Evolutionary conservation across 2,888 invertebrate species (phyloP), one percentile per base, ranked within the genome.

Genomic region (Brenthis ino): DNA sequence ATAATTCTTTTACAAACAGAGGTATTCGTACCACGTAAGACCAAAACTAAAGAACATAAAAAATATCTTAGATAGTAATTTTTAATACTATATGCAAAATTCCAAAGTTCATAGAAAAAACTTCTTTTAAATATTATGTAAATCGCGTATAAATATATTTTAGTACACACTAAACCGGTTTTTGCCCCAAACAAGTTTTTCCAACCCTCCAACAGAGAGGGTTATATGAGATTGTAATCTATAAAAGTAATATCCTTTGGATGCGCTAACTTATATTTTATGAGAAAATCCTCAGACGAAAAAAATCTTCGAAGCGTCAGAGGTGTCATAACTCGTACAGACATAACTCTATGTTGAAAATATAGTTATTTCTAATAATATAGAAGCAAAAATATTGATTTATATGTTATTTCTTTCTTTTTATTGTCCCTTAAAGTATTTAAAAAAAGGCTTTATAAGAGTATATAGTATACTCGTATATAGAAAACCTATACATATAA

Each of bases 241-340:
- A 74, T 75, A 73, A 83, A 85, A 80, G 87, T 84, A 88, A 89
- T 89, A 88, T 89, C 88, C 87, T 85, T 83, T 76, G 74, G 72
- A 76, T 80, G 79, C 77, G 74, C 77, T 79, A 79, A 80, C 77
- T 80, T 74, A 70, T 75, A 76, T 75, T 76, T 76, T 73, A 65
- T 58, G 72, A 64, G 66, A 64, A 71, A 66, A 69, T 71, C 64
- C 69, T 69, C 72, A 74, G 75, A 75, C 76, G 77, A 80, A 70
- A 70, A 57, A 72, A 82, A 80, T 78, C 77, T 77, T 76, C 76
- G 74, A 73, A 79, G 79, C 76, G 78, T 77, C 76, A 72, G 61
- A 54, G 43, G 47, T 67, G 72, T 78, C 82, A 82, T 87, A 85
- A 85, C 85, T 88, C 85, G 86, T 82, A 33, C 16, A 37, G n/a